Evolutionary conservation across 2,797 vertebrate genomes (phyloP).

Genomic region (Chloroceryle amazona): DNA sequence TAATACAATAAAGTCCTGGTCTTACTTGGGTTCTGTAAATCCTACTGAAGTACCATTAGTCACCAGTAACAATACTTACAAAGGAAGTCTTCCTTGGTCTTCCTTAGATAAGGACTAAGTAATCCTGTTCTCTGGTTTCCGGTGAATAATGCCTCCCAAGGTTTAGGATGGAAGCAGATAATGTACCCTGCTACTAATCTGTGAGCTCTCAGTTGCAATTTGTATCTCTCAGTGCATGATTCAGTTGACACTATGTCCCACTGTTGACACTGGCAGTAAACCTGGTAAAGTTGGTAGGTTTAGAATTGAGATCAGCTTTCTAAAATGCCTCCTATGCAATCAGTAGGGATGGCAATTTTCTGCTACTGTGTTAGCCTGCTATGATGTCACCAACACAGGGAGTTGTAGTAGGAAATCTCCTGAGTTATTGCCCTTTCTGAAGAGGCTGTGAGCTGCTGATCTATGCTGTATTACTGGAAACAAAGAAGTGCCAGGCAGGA

Average conservation of each 20-base stretch:
- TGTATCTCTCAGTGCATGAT: accelerated
- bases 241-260: background rate
- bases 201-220: background rate
- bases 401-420: background rate
- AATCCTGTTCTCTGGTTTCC: background rate
- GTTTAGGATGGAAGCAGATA: background rate
- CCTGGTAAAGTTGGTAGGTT: background rate
- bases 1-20: background rate
- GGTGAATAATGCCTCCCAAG: background rate
- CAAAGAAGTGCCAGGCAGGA: background rate
- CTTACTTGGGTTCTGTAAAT: background rate
- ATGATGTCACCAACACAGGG: background rate
- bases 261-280: background rate
- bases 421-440: background rate
- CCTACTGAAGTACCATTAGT: background rate
- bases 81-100: background rate
- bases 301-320: background rate
- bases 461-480: background rate
- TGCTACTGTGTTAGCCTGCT: background rate
- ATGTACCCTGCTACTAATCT: background rate
- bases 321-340: background rate
- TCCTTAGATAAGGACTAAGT: background rate
- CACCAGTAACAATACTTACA: background rate
- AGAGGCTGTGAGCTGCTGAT: background rate
- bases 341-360: no score